Evolutionary conservation across 2,797 vertebrate species (phyloP).

Genomic region (Rachycentron canadum): DNA sequence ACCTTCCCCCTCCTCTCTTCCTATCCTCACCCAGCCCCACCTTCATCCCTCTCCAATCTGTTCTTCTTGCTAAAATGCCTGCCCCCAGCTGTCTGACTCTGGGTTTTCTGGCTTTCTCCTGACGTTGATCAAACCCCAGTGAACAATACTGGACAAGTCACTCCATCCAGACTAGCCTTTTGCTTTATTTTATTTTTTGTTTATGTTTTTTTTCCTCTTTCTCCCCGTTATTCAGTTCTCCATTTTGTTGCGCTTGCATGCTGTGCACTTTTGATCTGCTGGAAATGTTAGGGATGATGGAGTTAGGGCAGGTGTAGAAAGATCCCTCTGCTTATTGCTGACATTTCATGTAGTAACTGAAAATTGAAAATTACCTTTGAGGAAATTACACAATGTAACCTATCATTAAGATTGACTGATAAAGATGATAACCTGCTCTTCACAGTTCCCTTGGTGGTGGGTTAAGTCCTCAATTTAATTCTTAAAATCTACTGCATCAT

Average conservation of each 20-base stretch:
- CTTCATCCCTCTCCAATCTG: conserved; percentile 34
- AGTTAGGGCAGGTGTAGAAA: conserved; percentile 2
- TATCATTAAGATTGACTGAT: not conserved
- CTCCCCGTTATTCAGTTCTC: conserved; percentile 67
- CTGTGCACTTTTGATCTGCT: conserved; percentile 92
- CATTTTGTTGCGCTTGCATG: conserved; percentile 86
- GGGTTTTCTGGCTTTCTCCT: conserved; percentile 94
- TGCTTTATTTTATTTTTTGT: conserved; percentile 34
- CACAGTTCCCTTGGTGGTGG: not conserved
- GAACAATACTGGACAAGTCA: conserved; percentile 86
- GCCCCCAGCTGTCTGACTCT: conserved; percentile 98
- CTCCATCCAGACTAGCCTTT: conserved; percentile 84
- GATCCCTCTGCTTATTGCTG: not conserved
- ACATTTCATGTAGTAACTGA: not conserved
- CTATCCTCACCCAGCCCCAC: conserved; percentile 30
- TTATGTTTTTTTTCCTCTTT: conserved; percentile 33
- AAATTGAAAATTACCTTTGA: not conserved
- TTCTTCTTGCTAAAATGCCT: conserved; percentile 64
- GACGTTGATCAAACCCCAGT: conserved; percentile 88
- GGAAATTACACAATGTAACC: not conserved
- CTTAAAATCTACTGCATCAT: not conserved
- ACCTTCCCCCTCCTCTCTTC: conserved; percentile 17
- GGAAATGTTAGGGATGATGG: conserved; percentile 3
- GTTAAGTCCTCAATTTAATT: not conserved
- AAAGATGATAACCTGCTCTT: not conserved